phyloP scores from a whole-genome alignment of 2,888 invertebrate species.

The Sesia bembeciformis region DNA sequence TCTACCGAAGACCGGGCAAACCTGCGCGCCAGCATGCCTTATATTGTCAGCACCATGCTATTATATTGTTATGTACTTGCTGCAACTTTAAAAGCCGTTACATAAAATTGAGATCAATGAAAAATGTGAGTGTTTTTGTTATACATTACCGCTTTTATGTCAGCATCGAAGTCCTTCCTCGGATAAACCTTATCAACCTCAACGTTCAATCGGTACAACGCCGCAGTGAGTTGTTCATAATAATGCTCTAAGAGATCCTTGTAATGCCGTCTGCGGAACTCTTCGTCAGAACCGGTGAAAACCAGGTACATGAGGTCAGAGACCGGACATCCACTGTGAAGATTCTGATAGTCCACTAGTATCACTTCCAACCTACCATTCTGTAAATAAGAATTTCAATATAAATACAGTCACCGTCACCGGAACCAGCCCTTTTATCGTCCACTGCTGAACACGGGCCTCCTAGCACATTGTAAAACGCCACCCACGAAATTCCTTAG shows the following conservation, averaged over 20 bases:
- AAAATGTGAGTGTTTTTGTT: too few species aligned
- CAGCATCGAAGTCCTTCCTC: conserved; percentile 3
- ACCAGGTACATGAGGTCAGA: conserved; percentile 45
- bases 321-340: conserved; percentile 32
- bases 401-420: too few species aligned
- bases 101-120: too few species aligned
- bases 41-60: too few species aligned
- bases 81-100: too few species aligned
- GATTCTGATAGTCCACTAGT: conserved; percentile 43
- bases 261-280: conserved; percentile 21
- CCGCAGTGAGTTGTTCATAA: conserved; percentile 10
- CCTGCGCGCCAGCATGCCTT: too few species aligned
- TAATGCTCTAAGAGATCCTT: conserved; percentile 21
- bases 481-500: too few species aligned
- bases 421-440: too few species aligned
- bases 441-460: too few species aligned
- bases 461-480: too few species aligned
- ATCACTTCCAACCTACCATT: conserved; percentile 25
- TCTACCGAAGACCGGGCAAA: too few species aligned
- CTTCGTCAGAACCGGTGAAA: conserved; percentile 34
- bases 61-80: too few species aligned
- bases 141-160: conserved; percentile 3
- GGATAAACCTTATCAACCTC: conserved; percentile 6
- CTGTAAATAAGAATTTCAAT: conserved; percentile 17
- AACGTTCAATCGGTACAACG: conserved; percentile 7